Percentiles rank a stretch among this genome's conserved stretches.
Conservation (phyloP, 2,113 vertebrate genomes). For the Dipodomys ordii region DNA sequence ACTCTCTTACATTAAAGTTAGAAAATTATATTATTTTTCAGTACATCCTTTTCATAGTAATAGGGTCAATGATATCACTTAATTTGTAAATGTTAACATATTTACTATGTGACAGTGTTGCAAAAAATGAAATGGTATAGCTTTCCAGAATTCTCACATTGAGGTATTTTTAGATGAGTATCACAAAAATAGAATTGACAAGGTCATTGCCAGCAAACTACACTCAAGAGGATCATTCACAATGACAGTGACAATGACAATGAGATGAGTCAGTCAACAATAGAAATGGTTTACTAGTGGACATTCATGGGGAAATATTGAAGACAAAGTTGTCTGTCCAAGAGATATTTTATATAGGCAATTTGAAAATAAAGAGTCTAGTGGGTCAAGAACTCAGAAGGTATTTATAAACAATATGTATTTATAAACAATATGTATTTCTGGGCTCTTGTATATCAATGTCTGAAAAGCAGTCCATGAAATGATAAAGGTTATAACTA, state of each 20-base stretch:
- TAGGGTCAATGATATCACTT: background rate
- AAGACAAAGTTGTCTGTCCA: background rate
- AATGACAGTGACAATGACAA: conserved; percentile 31
- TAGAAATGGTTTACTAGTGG: conserved; percentile 6
- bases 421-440: conserved; percentile 51
- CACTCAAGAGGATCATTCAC: background rate
- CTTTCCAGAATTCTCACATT: background rate
- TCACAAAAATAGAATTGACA: conserved; percentile 19
- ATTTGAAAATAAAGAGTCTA: background rate
- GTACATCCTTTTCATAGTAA: background rate
- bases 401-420: background rate
- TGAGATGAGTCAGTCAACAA: background rate
- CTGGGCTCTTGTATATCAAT: background rate
- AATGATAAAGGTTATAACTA: background rate
- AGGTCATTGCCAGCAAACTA: background rate
- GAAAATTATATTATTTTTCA: background rate
- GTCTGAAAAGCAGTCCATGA: conserved; percentile 16
- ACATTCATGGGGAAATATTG: background rate
- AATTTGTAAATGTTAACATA: background rate
- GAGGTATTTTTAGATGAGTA: background rate
- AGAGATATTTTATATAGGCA: conserved; percentile 42
- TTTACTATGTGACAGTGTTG: background rate
- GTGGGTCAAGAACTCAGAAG: conserved; percentile 24
- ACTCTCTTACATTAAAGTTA: background rate
- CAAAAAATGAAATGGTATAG: background rate